Conservation (phyloP, 2,797 vertebrate species). For the Danio jaintianensis region DNA sequence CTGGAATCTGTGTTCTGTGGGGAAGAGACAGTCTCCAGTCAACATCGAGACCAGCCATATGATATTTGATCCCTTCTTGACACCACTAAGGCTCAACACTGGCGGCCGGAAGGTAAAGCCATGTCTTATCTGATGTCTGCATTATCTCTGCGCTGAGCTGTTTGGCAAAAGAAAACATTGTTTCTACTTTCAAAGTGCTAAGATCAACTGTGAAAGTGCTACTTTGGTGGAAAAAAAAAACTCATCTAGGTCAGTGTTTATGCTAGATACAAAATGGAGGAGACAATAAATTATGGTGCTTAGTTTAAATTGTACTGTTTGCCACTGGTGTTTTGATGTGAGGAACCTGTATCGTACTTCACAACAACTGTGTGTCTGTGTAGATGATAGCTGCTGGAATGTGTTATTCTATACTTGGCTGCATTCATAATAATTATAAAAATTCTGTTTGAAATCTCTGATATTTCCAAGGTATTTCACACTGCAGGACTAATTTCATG, state of each 20-base stretch:
- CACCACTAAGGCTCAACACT: constrained; percentile 94
- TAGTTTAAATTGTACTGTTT: constrained; percentile 12
- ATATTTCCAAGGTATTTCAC: neutral
- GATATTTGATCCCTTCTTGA: constrained; percentile 99
- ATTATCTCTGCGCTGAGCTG: neutral
- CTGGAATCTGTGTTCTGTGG: constrained; percentile 98
- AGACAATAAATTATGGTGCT: constrained; percentile 6
- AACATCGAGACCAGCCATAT: constrained; percentile 99
- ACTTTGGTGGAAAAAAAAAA: neutral
- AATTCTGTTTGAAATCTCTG: too few relatives aligned
- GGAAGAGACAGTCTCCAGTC: constrained; percentile 96
- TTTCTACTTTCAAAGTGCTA: constrained; percentile 20
- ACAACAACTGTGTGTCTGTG: too few relatives aligned
- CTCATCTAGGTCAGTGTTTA: neutral
- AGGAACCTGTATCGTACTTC: too few relatives aligned
- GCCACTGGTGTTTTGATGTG: neutral
- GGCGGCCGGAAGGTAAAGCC: constrained; percentile 93
- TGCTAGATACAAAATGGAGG: neutral
- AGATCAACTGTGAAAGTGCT: constrained; percentile 3
- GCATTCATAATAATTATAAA: too few relatives aligned
- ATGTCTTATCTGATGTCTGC: constrained; percentile 19
- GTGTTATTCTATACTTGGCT: neutral
- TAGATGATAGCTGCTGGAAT: neutral
- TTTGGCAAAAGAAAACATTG: constrained; percentile 5
- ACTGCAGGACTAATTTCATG: neutral